Conservation (phyloP, 1,140 invertebrate species). For the Lethrus apterus region DNA sequence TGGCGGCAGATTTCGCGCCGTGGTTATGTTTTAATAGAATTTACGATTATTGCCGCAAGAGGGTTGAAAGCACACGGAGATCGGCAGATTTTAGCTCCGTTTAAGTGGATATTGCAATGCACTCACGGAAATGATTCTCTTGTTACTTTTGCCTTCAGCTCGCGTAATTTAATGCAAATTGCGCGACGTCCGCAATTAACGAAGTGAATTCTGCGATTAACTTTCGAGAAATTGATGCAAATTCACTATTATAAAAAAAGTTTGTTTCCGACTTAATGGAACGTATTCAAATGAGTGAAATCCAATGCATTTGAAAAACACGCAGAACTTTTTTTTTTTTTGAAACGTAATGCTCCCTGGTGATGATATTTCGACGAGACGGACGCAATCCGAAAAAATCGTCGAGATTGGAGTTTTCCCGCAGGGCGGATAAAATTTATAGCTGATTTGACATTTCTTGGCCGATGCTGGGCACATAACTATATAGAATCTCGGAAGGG, state of each 20-base stretch:
- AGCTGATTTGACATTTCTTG: conserved; percentile 43
- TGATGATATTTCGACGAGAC: background rate
- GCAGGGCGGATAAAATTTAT: conserved; percentile 49
- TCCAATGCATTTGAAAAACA: too few relatives aligned
- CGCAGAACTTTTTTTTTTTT: too few relatives aligned
- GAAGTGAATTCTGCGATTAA: background rate
- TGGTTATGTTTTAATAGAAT: conserved; percentile 46
- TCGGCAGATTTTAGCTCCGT: conserved; percentile 27
- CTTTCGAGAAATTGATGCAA: background rate
- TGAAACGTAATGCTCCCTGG: background rate
- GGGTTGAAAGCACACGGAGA: conserved; percentile 31
- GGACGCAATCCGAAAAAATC: conserved; percentile 24
- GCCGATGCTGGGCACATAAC: conserved; percentile 29
- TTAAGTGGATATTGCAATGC: conserved; percentile 27
- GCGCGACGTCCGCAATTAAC: background rate
- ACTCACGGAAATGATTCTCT: conserved; percentile 18
- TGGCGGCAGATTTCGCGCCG: conserved; percentile 44
- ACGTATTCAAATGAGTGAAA: background rate
- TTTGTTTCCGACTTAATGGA: background rate
- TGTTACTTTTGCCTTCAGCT: background rate
- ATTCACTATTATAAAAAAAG: background rate
- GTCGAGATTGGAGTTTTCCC: conserved; percentile 30
- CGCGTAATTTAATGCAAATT: background rate
- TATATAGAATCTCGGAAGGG: too few relatives aligned
- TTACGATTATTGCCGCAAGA: conserved; percentile 42